phyloP scores from a whole-genome alignment of 2,888 invertebrate species.

The Caenorhabditis angaria region DNA sequence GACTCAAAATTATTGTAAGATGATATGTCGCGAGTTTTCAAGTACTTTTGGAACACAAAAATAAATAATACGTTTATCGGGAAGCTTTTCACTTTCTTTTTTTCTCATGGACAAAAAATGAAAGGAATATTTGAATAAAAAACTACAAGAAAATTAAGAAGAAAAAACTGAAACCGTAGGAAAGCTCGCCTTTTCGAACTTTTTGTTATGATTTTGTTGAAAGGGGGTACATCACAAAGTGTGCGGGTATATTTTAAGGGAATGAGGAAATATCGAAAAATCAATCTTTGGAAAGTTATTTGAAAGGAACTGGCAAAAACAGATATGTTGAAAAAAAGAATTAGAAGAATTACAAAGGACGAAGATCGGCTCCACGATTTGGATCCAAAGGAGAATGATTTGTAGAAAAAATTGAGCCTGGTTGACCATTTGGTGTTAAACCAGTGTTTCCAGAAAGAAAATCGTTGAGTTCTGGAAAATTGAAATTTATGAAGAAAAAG shows the following conservation, averaged over 20 bases:
- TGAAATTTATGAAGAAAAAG: no score
- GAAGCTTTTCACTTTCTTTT: no score
- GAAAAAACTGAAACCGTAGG: no score
- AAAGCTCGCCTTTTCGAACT: no score
- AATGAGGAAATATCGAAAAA: background rate
- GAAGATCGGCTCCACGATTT: conserved; percentile 42
- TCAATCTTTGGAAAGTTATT: background rate
- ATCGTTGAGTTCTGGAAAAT: conserved; percentile 16
- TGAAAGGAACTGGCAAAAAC: background rate
- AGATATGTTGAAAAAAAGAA: background rate
- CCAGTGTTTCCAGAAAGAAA: conserved; percentile 44
- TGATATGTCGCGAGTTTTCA: background rate
- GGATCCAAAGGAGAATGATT: conserved; percentile 48
- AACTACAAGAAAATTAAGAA: no score
- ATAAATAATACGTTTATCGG: background rate
- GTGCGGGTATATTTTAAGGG: background rate
- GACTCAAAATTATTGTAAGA: background rate
- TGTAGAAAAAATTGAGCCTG: conserved; percentile 37
- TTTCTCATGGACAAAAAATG: no score
- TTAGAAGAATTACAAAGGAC: conserved; percentile 31
- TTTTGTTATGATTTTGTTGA: background rate
- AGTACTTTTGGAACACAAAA: background rate
- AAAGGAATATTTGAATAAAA: no score
- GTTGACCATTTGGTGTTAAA: conserved; percentile 47
- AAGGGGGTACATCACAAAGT: background rate